A percentile compares a stretch with the other conserved stretches of the same genome.
Conservation (phyloP, 2,888 invertebrate genomes). For the Cordilura impudica region DNA sequence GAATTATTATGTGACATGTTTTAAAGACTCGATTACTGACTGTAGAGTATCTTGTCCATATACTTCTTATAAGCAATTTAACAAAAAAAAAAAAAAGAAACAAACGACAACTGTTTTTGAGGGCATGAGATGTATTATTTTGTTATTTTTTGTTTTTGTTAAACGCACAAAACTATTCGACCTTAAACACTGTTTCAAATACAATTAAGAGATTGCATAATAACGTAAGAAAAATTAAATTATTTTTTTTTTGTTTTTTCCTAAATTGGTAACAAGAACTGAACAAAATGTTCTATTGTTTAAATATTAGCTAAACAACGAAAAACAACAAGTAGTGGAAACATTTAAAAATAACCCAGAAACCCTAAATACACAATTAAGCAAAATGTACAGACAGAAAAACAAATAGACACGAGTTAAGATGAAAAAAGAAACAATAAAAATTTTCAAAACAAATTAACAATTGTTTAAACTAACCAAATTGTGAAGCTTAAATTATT, state of each 20-base stretch:
- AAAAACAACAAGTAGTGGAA: constrained; percentile 39
- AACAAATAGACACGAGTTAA: constrained; percentile 1
- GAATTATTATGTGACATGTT: too few relatives aligned
- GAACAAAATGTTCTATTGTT: constrained; percentile 59
- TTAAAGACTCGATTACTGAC: background rate
- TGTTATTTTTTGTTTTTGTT: background rate
- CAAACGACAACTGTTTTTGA: constrained; percentile 35
- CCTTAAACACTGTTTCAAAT: constrained; percentile 28
- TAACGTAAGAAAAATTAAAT: background rate
- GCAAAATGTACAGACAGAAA: constrained; percentile 25
- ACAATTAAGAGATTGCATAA: constrained; percentile 30
- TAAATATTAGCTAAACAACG: constrained; percentile 31
- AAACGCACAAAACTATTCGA: constrained; percentile 23
- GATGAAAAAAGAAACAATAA: constrained; percentile 16
- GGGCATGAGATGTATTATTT: constrained; percentile 35
- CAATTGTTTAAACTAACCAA: constrained; percentile 41
- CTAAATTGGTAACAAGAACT: constrained; percentile 24
- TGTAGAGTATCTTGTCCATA: background rate
- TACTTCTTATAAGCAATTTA: background rate
- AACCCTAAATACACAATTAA: constrained; percentile 57
- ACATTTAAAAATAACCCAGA: constrained; percentile 54
- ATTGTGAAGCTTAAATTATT: constrained; percentile 47
- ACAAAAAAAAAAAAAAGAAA: background rate
- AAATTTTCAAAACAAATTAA: constrained; percentile 20
- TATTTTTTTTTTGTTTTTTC: background rate